phyloP scores from a whole-genome alignment of 35 echinoderm and acorn worm species.

The Apostichopus japonicus region DNA sequence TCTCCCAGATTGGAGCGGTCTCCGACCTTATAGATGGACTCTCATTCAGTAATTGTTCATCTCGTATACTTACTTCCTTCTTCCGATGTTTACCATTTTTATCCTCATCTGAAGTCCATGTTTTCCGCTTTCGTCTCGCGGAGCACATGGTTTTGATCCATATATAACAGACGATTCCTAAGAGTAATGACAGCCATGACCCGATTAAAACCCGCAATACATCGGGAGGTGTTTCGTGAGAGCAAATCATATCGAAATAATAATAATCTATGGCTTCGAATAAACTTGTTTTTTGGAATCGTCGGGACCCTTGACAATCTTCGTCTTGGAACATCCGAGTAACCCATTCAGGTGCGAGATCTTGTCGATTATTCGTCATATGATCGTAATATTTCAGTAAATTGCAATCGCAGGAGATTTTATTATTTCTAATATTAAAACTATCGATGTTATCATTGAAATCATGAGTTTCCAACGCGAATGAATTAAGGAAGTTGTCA shows the following conservation, averaged over 20 bases:
- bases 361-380: too few species aligned
- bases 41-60: background rate
- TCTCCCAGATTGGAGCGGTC: slow-evolving; percentile 5
- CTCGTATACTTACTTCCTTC: background rate
- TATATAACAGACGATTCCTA: background rate
- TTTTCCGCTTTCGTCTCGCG: background rate
- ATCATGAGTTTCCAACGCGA: background rate
- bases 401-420: background rate
- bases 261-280: background rate
- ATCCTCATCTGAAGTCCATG: background rate
- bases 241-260: slow-evolving; percentile 25
- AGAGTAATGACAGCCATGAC: background rate
- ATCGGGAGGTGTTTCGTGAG: slow-evolving; percentile 18
- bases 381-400: background rate
- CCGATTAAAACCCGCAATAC: background rate
- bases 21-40: background rate
- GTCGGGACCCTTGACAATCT: background rate
- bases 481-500: background rate
- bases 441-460: background rate
- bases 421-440: slow-evolving; percentile 4
- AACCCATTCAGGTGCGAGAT: background rate
- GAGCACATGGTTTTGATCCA: slow-evolving; percentile 39
- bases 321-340: background rate
- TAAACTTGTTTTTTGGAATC: background rate
- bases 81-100: background rate